Conservation (phyloP, 2,888 invertebrate genomes). For the Ephialtes manifestator region DNA sequence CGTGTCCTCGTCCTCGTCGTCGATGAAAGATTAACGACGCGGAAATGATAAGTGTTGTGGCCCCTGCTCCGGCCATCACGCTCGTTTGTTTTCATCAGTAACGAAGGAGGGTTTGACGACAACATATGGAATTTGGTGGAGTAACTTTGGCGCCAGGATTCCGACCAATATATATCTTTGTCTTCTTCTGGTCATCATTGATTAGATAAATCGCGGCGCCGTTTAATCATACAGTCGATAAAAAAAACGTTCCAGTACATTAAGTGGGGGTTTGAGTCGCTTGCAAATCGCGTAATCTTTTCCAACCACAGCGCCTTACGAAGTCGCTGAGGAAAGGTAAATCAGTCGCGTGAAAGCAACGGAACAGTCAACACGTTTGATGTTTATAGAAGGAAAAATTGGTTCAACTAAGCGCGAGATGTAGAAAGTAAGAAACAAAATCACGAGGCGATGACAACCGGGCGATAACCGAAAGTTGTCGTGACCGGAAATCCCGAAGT, state of each 20-base stretch:
- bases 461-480: conserved; percentile 41
- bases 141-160: neutral
- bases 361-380: neutral
- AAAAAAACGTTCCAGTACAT: neutral
- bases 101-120: neutral
- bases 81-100: conserved; percentile 52
- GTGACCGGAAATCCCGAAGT: neutral
- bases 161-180: neutral
- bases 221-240: neutral
- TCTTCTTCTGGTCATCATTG: neutral
- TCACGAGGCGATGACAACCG: conserved; percentile 27
- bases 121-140: neutral
- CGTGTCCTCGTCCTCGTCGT: conserved; percentile 21
- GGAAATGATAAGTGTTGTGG: conserved; percentile 57
- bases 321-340: neutral
- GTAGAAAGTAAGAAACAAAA: conserved; percentile 39
- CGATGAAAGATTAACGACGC: conserved; percentile 56
- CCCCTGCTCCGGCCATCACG: conserved; percentile 1
- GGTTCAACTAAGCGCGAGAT: conserved; percentile 28
- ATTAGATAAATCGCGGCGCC: conserved; percentile 1
- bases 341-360: neutral
- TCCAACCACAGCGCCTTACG: neutral
- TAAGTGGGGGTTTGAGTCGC: neutral
- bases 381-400: neutral
- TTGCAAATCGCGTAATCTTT: neutral